Evolutionary conservation across 2,113 vertebrate genomes (phyloP), one percentile per base, ranked within the genome.

Genomic region (Alces alces): DNA sequence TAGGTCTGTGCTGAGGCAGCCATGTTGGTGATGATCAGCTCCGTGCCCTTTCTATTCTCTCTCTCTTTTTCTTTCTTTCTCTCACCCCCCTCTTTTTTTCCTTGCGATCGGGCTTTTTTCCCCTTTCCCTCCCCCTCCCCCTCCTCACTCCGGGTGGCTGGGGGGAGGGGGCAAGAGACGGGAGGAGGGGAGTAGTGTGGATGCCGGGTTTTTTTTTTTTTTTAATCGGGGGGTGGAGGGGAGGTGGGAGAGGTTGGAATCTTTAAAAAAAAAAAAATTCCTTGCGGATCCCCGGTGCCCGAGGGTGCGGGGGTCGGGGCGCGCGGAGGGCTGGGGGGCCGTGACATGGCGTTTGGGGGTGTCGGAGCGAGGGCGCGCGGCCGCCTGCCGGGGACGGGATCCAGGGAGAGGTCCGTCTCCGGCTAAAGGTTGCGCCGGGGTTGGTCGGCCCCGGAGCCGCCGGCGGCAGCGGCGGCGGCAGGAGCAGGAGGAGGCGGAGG

Each of bases 21-120:
- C 99, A 99, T 99, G 99, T 99, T 99, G 99, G 99, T 99, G 99
- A 99, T 99, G 99, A 99, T 99, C 98, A 99, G 99, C 99, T 99
- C 98, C 98, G 98, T 99, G 98, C 99, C 98, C 99, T 99, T 98
- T 98, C 98, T 97, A 98, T 98, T 99, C 97, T 98, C 97, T 96
- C 96, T 97, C 97, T 98, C 97, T 98, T 97, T 96, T 89, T 98
- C 96, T 97, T 97, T 98, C 94, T 98, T 95, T 98, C 96, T 95
- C 97, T 66, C 90, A 8, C 92, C 98, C 98, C 96, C 96, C 97
- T 95, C 96, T 95, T 89, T 98, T 97, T 96, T 97, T 93, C 98
- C 98, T 98, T 98, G 98, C 98, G 98, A 98, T 98, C 98, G 98
- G 98, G 99, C 98, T 97, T 97, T 91, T 70, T 39, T 2, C 60